These are phyloP conservation scores for Acanthurus leucopareius DNA, from an alignment of 2,797 vertebrate species.

Conservation along the genomic window DNA sequence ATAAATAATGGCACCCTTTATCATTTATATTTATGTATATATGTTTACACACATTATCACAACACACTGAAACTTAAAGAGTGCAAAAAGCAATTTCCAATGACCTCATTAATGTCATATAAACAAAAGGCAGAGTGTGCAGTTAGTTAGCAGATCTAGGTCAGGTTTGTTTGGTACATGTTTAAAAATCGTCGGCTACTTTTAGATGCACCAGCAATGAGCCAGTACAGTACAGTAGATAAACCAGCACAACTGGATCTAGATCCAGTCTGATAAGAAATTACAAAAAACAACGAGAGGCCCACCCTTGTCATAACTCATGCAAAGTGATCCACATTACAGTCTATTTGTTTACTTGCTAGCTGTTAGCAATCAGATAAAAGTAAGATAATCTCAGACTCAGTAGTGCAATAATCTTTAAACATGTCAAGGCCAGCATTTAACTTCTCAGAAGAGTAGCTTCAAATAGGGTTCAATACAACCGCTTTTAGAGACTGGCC, in stretches of 20 bases:
- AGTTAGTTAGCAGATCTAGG: background rate
- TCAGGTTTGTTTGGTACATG: background rate
- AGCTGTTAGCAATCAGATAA: background rate
- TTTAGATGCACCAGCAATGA: background rate
- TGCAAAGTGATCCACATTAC: background rate
- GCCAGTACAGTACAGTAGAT: slow-evolving; percentile 3
- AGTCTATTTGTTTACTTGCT: background rate
- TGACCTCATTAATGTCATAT: background rate
- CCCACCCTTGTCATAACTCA: background rate
- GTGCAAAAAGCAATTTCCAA: background rate
- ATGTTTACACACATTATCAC: slow-evolving; percentile 2
- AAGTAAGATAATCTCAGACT: background rate
- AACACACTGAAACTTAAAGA: background rate
- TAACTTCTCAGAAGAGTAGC: background rate
- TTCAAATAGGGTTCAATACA: background rate
- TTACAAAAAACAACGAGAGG: background rate
- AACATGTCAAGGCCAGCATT: background rate
- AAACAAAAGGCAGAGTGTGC: background rate
- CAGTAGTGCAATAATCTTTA: background rate
- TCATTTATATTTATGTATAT: background rate
- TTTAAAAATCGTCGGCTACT: background rate
- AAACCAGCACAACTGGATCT: slow-evolving; percentile 71
- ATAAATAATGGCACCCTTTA: background rate
- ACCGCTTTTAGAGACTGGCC: background rate
- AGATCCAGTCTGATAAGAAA: slow-evolving; percentile 44